These are phyloP conservation scores for Melanotaenia duboulayi DNA, from an alignment of 2,113 vertebrate species.

Conservation along the genomic window DNA sequence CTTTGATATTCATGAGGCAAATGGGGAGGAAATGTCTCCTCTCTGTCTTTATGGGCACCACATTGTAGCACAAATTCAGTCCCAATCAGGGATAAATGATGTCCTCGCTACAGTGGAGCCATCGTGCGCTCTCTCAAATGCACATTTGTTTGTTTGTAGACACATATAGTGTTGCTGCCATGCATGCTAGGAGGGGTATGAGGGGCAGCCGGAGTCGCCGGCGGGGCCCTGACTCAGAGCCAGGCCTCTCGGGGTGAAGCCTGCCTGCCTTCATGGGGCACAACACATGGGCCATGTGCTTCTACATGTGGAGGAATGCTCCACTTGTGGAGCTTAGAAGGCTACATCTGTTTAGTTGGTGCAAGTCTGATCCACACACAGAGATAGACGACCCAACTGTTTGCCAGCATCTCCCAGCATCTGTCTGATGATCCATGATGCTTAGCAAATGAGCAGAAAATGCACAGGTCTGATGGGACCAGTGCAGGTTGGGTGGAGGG, in stretches of 20 bases:
- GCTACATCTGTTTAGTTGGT: conserved; percentile 7
- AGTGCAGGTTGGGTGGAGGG: conserved; percentile 25
- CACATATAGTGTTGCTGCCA: conserved; percentile 32
- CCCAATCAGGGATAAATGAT: conserved; percentile 80
- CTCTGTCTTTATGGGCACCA: conserved; percentile 61
- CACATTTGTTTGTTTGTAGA: conserved; percentile 41
- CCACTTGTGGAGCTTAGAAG: conserved; percentile 19
- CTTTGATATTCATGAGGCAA: conserved; percentile 78
- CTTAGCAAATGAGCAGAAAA: conserved; percentile 56
- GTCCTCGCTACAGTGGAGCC: conserved; percentile 40
- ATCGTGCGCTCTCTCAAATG: conserved; percentile 7
- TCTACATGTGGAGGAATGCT: conserved; percentile 6
- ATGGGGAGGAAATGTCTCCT: conserved; percentile 63
- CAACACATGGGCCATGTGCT: neutral
- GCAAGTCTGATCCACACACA: neutral
- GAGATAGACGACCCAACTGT: conserved; percentile 7
- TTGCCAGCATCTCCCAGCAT: neutral
- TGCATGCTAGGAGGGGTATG: conserved; percentile 16
- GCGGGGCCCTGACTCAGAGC: conserved; percentile 43
- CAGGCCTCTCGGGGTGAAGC: conserved; percentile 53
- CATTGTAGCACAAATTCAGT: conserved; percentile 58
- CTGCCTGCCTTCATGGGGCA: conserved; percentile 10
- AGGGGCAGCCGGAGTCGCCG: conserved; percentile 6
- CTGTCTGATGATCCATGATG: conserved; percentile 41
- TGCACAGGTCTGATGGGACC: conserved; percentile 37